These are phyloP conservation scores for Copidosoma aretas DNA, from an alignment of 2,888 invertebrate genomes.

Conservation along the genomic window DNA sequence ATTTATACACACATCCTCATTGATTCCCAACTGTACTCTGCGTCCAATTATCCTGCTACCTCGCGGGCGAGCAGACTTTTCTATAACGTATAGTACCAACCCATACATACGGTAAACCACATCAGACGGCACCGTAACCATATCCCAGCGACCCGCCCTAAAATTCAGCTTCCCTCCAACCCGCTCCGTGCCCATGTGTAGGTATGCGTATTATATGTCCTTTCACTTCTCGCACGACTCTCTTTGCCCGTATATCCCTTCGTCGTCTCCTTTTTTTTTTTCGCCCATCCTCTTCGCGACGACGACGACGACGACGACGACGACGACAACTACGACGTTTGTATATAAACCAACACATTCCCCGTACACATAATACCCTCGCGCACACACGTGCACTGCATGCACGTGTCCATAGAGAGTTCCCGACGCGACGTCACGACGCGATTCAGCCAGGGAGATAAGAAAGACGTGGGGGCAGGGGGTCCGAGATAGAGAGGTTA, in stretches of 20 bases:
- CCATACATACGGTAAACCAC: too few species aligned
- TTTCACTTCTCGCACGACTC: conserved; percentile 4
- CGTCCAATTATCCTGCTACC: not conserved
- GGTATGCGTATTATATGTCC: not conserved
- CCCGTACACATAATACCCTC: too few species aligned
- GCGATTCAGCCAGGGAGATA: conserved; percentile 32
- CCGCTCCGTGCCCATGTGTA: not conserved
- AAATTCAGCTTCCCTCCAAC: conserved; percentile 10
- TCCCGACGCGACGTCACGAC: conserved; percentile 33
- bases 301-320: too few species aligned
- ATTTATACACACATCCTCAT: not conserved
- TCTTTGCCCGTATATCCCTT: not conserved
- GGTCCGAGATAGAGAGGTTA: conserved; percentile 40
- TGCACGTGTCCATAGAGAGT: not conserved
- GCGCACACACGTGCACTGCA: too few species aligned
- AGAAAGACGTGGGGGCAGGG: not conserved
- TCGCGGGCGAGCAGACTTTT: too few species aligned
- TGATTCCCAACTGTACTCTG: conserved; percentile 1
- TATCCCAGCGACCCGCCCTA: conserved; percentile 28
- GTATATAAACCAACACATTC: not conserved
- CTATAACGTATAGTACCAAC: too few species aligned
- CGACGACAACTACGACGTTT: too few species aligned
- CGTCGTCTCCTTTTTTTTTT: conserved; percentile 10
- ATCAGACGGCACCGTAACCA: too few species aligned
- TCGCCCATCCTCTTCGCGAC: not conserved